These are phyloP conservation scores for Andrena dorsata DNA, from an alignment of 2,888 invertebrate species.

Conservation along the genomic window DNA sequence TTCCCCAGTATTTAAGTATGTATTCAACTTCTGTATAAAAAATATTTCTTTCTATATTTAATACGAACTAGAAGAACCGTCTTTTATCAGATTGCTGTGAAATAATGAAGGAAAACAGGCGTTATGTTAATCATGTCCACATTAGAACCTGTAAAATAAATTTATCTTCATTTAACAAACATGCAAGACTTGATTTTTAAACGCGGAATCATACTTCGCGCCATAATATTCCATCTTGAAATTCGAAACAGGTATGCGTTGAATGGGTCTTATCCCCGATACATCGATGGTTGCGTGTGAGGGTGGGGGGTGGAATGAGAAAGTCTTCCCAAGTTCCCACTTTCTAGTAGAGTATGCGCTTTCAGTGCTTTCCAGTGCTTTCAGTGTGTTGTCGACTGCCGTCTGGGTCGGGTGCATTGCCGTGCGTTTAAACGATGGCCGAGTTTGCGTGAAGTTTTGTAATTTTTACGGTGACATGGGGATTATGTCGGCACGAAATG, in stretches of 20 bases:
- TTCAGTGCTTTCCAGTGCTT: conserved; percentile 75
- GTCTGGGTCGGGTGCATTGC: conserved; percentile 50
- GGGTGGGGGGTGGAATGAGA: conserved; percentile 24
- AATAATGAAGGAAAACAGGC: no score
- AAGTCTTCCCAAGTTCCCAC: conserved; percentile 58
- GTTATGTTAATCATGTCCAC: neutral
- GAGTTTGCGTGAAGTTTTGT: conserved; percentile 57
- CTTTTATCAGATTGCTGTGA: no score
- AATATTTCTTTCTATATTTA: no score
- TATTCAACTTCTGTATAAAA: no score
- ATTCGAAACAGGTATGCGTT: conserved; percentile 23
- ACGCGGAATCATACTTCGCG: conserved; percentile 18
- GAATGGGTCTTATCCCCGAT: conserved; percentile 37
- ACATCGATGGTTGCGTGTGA: conserved; percentile 28
- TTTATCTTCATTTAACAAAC: neutral
- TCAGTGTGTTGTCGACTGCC: conserved; percentile 74
- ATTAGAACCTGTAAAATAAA: neutral
- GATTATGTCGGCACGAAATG: conserved; percentile 80
- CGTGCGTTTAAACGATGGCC: conserved; percentile 32
- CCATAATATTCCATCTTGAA: conserved; percentile 37
- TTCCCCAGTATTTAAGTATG: neutral
- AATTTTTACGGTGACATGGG: conserved; percentile 61
- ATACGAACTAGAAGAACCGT: no score
- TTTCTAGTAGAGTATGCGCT: conserved; percentile 46
- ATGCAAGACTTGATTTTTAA: neutral